Evolutionary conservation across 2,797 vertebrate species (phyloP), one percentile per base, ranked within the genome.

Genomic region (Psittacula derbiana): DNA sequence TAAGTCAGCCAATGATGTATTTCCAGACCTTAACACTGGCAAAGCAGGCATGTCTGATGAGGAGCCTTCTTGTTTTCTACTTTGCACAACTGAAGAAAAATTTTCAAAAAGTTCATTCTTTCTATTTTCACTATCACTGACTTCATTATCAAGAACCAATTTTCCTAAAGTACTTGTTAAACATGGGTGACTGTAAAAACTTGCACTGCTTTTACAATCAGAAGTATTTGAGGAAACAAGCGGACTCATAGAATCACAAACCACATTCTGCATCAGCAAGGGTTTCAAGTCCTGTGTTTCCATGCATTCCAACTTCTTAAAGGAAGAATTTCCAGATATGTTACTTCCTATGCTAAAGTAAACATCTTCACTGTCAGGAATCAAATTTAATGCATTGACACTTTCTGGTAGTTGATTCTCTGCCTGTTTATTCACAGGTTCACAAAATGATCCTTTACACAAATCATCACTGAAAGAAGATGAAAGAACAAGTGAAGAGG

Each of bases 1-100:
- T 86, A 99, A 98, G 94, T 99, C 99, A 66, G 99, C 98, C 94
- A 99, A 82, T 17, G 99, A 99, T 9, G 97, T 98, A 94, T 96
- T 98, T 97, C 97, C 98, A 96, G 93, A 97, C 24, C 97, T 97
- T 81, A 97, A 96, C 57, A 83, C 66, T 14, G 75, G 86, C 55
- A 96, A 95, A 90, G 49, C 86, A 95, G 96, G 96, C 76, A 75
- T 67, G 90, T 92, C 94, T 78, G 90, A 92, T 46, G 64, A 95
- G 38, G 20, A 94, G 71, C 91, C 80, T 73, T 95, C 95, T 71
- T 96, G 91, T 38, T 97, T 97, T 94, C 74, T 97, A 92, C 91
- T 97, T 93, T 97, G 96, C 27, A 93, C 76, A 94, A 97, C 72
- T n/a, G 97, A 97, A 93, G 97, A 96, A 57, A 98, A 96, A 92